Base-by-base conservation (phyloP, 2,797 vertebrate genomes). In the Sebastes steindachneri region DNA sequence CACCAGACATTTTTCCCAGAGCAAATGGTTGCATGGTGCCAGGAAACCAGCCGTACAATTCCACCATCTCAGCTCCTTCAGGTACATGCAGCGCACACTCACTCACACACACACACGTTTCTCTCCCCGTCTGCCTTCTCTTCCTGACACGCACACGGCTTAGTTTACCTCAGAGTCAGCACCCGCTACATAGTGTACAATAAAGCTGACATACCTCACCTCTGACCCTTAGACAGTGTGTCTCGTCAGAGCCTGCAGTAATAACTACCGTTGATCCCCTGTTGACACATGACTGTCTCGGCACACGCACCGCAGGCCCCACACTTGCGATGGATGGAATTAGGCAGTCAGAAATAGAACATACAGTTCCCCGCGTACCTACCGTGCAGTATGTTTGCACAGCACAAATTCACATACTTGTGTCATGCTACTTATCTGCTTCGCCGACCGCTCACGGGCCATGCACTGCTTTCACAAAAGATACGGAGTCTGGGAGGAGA, bases 1-100 rank as follows among this genome's bases (percentile, higher is more conserved):
- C 51, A 37, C 68, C 86, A 99, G 98, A 97, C 97, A 80, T 99
- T 99, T 95, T 99, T 99, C 92, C 99, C 99, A 1, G 99, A 99
- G 77, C 98, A 99, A 86, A 99, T 99, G 98, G 97, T 99, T 54
- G 96, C 97, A 1, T 98, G 98, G 98, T 99, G 98, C 94, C 97
- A 99, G 88, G 98, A 98, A 92, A 96, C 96, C 62, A 97, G 99
- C 63, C 97, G 97, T 80, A 95, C 95, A 51, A 97, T 98, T 91
- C 97, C 96, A 79, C 97, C 97, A 53, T 97, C 97, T 83, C 98
- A 99, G 86, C 97, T 99, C 75, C 87, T 99, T 90, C 98, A 99
- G 97, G 98, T 99, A 92, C 73, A 53, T 33, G 59, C 57, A 48
- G 17, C n/a, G 3, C 41, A 51, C 37, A 48, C 29, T 59, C 51